A percentile compares a stretch with the other conserved stretches of the same genome.
These are phyloP conservation scores for Drosophila peninsularis DNA, from an alignment of 2,888 invertebrate species.

Conservation along the genomic window DNA sequence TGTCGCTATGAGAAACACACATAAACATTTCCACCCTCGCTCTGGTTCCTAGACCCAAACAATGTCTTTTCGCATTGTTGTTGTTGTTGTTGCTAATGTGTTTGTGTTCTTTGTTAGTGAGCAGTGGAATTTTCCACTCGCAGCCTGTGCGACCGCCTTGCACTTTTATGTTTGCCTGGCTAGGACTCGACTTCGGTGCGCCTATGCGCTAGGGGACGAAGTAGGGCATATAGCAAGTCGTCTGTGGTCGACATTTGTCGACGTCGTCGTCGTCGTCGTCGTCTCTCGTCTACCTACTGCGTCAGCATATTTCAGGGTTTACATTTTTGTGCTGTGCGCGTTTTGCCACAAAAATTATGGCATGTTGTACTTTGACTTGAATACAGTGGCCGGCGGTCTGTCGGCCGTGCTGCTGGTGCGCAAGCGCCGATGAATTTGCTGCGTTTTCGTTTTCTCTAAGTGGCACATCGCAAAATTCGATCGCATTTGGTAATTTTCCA, in stretches of 20 bases:
- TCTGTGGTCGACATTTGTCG: slow-evolving; percentile 16
- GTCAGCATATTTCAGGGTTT: slow-evolving; percentile 75
- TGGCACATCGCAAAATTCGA: slow-evolving; percentile 49
- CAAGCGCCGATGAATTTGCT: slow-evolving; percentile 60
- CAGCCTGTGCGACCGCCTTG: slow-evolving; percentile 52
- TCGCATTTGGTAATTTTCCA: slow-evolving; percentile 65
- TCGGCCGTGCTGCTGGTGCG: slow-evolving; percentile 48
- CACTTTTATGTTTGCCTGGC: slow-evolving; percentile 73
- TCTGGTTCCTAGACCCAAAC: slow-evolving; percentile 14
- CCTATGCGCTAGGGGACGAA: slow-evolving; percentile 33
- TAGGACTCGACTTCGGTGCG: slow-evolving; percentile 34
- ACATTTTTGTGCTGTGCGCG: slow-evolving; percentile 35
- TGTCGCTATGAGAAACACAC: slow-evolving; percentile 55
- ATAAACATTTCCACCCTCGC: slow-evolving; percentile 59
- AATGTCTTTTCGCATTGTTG: slow-evolving; percentile 13
- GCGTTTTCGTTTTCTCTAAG: slow-evolving; percentile 43
- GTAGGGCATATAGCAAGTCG: slow-evolving; percentile 42
- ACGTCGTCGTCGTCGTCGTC: slow-evolving; percentile 3
- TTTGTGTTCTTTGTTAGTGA: slow-evolving; percentile 15
- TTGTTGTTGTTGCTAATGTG: slow-evolving; percentile 37
- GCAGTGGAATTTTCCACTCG: slow-evolving; percentile 82
- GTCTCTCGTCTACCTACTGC: slow-evolving; percentile 61
- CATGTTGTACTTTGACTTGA: slow-evolving; percentile 37
- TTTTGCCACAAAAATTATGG: slow-evolving; percentile 31
- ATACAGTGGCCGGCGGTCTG: slow-evolving; percentile 8